These are phyloP conservation scores for Enteromius thamalakanensis DNA, from an alignment of 2,797 vertebrate genomes.

Conservation along the genomic window DNA sequence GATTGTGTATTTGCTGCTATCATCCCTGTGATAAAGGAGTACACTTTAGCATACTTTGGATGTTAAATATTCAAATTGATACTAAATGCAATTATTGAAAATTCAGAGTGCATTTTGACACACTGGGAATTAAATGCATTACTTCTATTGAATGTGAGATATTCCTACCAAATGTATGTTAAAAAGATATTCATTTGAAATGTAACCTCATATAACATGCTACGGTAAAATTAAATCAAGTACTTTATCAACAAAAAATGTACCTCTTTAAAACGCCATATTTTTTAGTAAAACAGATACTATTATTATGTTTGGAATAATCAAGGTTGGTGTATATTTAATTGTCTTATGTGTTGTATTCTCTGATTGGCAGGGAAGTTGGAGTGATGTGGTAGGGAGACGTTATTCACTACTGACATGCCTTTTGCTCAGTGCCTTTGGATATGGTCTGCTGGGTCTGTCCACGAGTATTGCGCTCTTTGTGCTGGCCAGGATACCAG, in stretches of 20 bases:
- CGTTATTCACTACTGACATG: conserved; percentile 86
- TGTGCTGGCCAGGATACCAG: conserved; percentile 87
- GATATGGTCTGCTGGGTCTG: conserved; percentile 88
- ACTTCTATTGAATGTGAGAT: neutral
- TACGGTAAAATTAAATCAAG: neutral
- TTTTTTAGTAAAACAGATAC: neutral
- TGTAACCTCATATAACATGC: neutral
- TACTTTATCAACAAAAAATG: neutral
- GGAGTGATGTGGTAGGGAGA: conserved; percentile 93
- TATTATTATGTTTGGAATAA: neutral
- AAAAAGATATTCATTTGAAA: neutral
- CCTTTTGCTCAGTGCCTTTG: conserved; percentile 87
- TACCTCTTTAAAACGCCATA: neutral
- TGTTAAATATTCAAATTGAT: neutral
- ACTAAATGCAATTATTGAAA: neutral
- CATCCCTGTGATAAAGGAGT: neutral
- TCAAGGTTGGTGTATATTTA: neutral
- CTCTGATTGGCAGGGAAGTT: conserved; percentile 85
- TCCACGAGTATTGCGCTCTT: conserved; percentile 87
- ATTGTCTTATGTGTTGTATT: conserved; percentile 14
- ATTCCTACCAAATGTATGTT: neutral
- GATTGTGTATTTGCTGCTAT: neutral
- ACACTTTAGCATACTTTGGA: neutral
- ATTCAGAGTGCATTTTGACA: neutral
- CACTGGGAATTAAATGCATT: neutral